Base-by-base conservation (phyloP, 2,113 vertebrate species). In the Ancistrus triradiatus region DNA sequence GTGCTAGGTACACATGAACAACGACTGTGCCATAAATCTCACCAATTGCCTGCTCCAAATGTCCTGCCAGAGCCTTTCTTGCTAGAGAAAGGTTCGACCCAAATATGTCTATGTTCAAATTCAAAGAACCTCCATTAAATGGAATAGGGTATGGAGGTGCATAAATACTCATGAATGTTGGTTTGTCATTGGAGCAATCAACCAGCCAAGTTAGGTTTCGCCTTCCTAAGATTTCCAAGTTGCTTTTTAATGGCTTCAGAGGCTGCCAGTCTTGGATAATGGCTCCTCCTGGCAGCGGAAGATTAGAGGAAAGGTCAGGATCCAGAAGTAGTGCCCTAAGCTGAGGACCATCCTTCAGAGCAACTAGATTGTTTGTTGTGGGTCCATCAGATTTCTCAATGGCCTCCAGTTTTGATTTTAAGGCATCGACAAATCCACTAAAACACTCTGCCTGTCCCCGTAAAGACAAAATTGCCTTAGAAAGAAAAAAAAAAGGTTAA, bases 221-320 rank as follows among this genome's bases (percentile, higher is more conserved):
- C 38, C 72, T 75, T 50, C 8, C 25, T 52, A 78, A 27, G 50
- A 77, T 21, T 6, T 75, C 62, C 43, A 77, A 40, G 59, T 80
- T 80, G 49, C 65, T 66, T 46, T 73, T 46, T 5, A 75, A 61
- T 47, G 64, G 68, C 28, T 62, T 58, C 37, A 78, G 57, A 10
- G 72, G 70, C 44, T 72, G 68, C 74, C 73, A 77, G 49, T 78
- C 74, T 15, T 75, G 68, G 18, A 77, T 77, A 47, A 81, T 68
- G 8, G 63, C 38, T 2, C 63, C 58, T 2, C 72, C 77, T 7
- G 73, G 77, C 35, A 77, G 73, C 25, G 72, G 31, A 19, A 70
- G 57, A 22, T 60, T 63, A 15, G 60, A 63, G 22, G 62, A 24
- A 18, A 77, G 21, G 15, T 73, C 61, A 17, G 73, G 51, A 24